Evolutionary conservation across 2,797 vertebrate species (phyloP), one percentile per base, ranked within the genome.

Genomic region (Anisognathus igniventris): DNA sequence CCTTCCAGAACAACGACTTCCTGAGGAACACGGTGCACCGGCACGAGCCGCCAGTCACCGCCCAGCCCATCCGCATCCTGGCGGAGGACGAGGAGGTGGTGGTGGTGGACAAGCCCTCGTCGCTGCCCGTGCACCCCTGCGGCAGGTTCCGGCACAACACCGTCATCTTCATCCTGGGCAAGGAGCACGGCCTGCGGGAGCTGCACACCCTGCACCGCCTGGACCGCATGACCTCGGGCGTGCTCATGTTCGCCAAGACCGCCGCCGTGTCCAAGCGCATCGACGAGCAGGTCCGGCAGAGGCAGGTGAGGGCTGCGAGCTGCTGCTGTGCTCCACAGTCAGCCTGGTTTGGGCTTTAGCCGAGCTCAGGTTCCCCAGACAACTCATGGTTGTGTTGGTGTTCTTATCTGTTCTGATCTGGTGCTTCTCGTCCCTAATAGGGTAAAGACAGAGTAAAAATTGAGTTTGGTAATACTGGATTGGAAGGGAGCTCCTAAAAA

Each of bases 111-210:
- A 99, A 99, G 76, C 99, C 99, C 0, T 98, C 99, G 22, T 99
- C 99, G 8, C 98, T 99, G 75, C 99, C 99, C 0, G 99, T 99
- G 6, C 99, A 99, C 56, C 99, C 99, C 6, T 99, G 99, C 1
- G 99, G 99, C 33, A 98, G 99, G n/a, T 99, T 99, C 96, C 98
- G 99, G 27, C 99, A 99, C 97, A 99, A 99, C 98, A 99, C 99
- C 0, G 98, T 99, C 78, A 99, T 99, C 93, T 99, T 99, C 96
- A 99, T 99, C 93, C 95, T 99, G 83, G 99, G 99, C 35, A 99
- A 99, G 94, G 99, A 99, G 93, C 98, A 97, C 3, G 98, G 98
- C 2, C 97, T 99, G 73, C 98, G 97, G 48, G 98, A 98, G 68
- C 97, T 99, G 24, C 99, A 99, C 90, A 99, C 99, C 0, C 97